Percentiles rank a stretch among this genome's conserved stretches.
phyloP scores from a whole-genome alignment of 2,113 vertebrate species.

The Nematolebias whitei region DNA sequence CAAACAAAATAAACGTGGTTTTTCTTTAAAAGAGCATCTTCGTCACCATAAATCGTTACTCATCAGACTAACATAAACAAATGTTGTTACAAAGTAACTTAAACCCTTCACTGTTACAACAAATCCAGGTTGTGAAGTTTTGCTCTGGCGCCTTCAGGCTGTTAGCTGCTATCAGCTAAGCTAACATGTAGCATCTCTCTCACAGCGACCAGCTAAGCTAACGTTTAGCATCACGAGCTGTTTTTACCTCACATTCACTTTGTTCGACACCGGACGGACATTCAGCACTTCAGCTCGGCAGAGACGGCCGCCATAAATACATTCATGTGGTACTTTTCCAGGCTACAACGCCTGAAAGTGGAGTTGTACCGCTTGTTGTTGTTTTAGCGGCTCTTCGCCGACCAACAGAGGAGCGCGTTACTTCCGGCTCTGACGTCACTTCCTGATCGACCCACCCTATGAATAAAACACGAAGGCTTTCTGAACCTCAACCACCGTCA shows the following conservation, averaged over 20 bases:
- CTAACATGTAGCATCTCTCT: too few relatives aligned
- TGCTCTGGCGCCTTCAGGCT: too few relatives aligned
- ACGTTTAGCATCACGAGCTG: not conserved
- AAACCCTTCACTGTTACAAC: not conserved
- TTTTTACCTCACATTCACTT: constrained; percentile 64
- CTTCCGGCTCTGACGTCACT: constrained; percentile 68
- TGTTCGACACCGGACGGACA: constrained; percentile 1
- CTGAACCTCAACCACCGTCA: too few relatives aligned
- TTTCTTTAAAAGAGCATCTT: not conserved
- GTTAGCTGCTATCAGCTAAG: too few relatives aligned
- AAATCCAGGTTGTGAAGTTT: not conserved
- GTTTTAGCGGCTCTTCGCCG: constrained; percentile 8
- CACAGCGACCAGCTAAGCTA: constrained; percentile 31
- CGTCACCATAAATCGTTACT: not conserved
- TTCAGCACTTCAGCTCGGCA: constrained; percentile 23
- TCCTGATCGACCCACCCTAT: constrained; percentile 21
- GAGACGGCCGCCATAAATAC: not conserved
- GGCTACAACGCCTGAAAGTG: not conserved
- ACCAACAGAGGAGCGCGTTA: constrained; percentile 18
- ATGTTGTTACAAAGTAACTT: not conserved
- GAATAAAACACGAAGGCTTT: too few relatives aligned
- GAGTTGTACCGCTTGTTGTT: constrained; percentile 7
- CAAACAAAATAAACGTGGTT: not conserved
- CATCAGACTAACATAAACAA: not conserved
- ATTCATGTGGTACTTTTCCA: not conserved